Percentiles rank a stretch among this genome's conserved stretches.
Conservation (phyloP, 2,113 vertebrate genomes). For the Candoia aspera region DNA sequence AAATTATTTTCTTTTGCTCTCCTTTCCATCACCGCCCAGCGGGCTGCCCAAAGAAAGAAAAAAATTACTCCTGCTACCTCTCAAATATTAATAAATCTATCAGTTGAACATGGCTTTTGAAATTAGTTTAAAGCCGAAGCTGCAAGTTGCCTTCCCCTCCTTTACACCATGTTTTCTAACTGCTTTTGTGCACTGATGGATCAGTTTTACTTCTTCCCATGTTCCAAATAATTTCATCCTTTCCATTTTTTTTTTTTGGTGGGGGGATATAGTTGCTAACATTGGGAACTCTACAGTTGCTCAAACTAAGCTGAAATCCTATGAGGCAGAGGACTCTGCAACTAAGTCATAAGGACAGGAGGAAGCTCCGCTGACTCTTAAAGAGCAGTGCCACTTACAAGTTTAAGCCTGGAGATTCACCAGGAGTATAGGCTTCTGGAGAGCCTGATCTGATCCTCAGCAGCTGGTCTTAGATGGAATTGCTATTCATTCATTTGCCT, state of each 20-base stretch:
- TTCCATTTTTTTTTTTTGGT: too few species aligned
- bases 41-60: neutral
- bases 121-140: neutral
- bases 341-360: too few species aligned
- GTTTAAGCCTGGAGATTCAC: neutral
- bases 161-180: neutral
- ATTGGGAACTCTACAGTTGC: too few species aligned
- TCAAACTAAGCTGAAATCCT: too few species aligned
- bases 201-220: neutral
- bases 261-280: too few species aligned
- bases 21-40: neutral
- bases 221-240: too few species aligned
- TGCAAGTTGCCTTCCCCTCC: neutral
- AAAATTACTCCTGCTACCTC: neutral
- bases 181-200: neutral
- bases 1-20: neutral
- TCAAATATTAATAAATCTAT: neutral
- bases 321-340: too few species aligned
- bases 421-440: neutral
- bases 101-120: neutral
- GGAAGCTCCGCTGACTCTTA: too few species aligned
- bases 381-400: too few species aligned
- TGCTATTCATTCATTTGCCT: neutral
- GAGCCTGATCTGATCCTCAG: neutral
- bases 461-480: neutral